Base-by-base conservation (phyloP, 2,113 vertebrate genomes). In the Hydrochoerus hydrochaeris region DNA sequence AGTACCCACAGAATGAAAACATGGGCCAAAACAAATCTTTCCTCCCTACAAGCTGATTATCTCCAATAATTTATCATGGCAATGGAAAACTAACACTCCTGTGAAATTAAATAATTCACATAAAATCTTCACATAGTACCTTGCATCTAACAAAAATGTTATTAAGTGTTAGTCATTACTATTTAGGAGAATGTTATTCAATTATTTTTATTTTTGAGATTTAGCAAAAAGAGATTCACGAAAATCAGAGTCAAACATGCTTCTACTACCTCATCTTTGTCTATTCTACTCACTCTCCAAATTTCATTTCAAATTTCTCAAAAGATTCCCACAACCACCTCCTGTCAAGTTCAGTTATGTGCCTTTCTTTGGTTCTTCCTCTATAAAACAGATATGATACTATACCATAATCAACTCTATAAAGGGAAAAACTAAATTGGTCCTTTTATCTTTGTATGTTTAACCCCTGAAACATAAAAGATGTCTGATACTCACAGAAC, bases 181-280 rank as follows among this genome's bases (percentile, higher is more conserved):
- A 77, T 80, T 90, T 60, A 91, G 35, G 82, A 91, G 52, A 26
- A 19, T 88, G 41, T 41, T 71, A 20, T 44, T 57, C 49, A 83
- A 90, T 54, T 84, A 49, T 94, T 94, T 57, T 57, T 83, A 89
- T 44, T 94, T 65, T 57, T 83, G 57, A 90, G 38, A 57, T 94
- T 73, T 41, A 94, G 46, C 35, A 94, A 73, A 46, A 88, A 88
- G 6, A 88, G n/a, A 69, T 35, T 52, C 54, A 54, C 44, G 32
- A 35, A 69, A 82, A 71, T 69, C 30, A 65, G 69, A n/a, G 4
- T 52, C 41, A 73, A 94, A 71, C 38, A 75, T 89, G 32, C 20
- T 80, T 75, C 44, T 38, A 54, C 4, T 84, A 63, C 35, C 38
- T 87, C 49, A 46, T 22, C 60, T 73, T 69, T 62, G 32, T 38